These are phyloP conservation scores for Himalopsyche tibetana DNA, from an alignment of 2,888 invertebrate genomes.

Conservation along the genomic window DNA sequence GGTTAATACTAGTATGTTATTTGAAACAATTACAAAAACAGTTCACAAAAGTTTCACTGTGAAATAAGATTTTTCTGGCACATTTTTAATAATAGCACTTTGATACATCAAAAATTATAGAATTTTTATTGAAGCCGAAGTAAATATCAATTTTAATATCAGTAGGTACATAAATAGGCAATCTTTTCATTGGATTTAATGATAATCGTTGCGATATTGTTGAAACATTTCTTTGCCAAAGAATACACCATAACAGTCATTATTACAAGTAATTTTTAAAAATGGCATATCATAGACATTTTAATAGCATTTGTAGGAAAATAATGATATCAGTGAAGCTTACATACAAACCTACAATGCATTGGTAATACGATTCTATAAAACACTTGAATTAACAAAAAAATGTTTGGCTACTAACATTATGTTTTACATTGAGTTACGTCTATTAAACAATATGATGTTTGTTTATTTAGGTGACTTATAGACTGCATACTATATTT, in stretches of 20 bases:
- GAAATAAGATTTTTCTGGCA: conserved; percentile 1
- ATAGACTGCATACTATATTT: background rate
- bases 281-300: background rate
- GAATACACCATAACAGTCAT: too few species aligned
- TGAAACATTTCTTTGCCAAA: too few species aligned
- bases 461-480: background rate
- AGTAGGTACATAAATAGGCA: too few species aligned
- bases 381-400: background rate
- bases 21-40: too few species aligned
- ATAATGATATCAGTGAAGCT: background rate
- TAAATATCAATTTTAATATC: background rate
- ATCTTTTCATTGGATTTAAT: too few species aligned
- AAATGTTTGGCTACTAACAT: background rate
- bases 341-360: conserved; percentile 20
- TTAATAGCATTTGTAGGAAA: background rate
- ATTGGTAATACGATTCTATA: background rate
- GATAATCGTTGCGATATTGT: too few species aligned
- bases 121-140: background rate
- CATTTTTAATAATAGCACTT: conserved; percentile 43
- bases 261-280: background rate
- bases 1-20: too few species aligned
- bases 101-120: conserved; percentile 10
- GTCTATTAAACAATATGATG: background rate
- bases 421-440: background rate
- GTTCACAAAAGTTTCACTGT: background rate